phyloP scores from a whole-genome alignment of 2,888 invertebrate species.

The Zaprionus lineosus region DNA sequence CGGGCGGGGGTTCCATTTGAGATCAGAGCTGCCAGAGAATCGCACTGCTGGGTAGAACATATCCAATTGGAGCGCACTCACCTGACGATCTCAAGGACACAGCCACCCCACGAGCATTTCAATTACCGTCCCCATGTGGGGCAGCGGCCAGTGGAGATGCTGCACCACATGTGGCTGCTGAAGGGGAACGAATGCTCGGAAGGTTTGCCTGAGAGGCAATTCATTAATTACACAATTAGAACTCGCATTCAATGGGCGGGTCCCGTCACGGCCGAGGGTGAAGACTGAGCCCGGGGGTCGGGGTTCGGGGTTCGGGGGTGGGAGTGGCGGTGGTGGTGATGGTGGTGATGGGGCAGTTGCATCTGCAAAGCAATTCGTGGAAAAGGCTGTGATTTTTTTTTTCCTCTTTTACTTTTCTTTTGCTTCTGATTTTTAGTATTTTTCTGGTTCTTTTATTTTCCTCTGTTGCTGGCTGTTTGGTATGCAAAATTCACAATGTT shows the following conservation, averaged over 20 bases:
- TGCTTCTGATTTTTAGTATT: not conserved
- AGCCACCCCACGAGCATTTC: conserved; percentile 55
- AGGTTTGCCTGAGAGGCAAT: conserved; percentile 45
- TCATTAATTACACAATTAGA: conserved; percentile 77
- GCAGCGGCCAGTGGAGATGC: conserved; percentile 24
- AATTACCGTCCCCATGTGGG: conserved; percentile 62
- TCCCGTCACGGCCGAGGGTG: too few relatives aligned
- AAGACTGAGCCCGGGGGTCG: too few relatives aligned
- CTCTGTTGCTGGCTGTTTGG: conserved; percentile 33
- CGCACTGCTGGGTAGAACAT: too few relatives aligned
- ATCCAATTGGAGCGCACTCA: conserved; percentile 9
- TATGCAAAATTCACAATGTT: conserved; percentile 60
- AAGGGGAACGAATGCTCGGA: not conserved
- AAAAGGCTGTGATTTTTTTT: conserved; percentile 26
- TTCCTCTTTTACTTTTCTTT: not conserved
- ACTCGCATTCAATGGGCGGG: conserved; percentile 40
- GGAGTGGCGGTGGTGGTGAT: not conserved
- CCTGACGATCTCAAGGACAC: conserved; percentile 50
- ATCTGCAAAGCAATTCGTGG: conserved; percentile 47
- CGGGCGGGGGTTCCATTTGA: too few relatives aligned
- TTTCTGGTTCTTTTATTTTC: not conserved
- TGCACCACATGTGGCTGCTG: conserved; percentile 11
- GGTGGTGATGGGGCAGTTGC: conserved; percentile 23
- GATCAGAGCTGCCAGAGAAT: too few relatives aligned
- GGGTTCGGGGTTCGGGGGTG: not conserved